Evolutionary conservation across 92 coral and sea anemone species (phyloP).

Genomic region (Desmophyllum pertusum): DNA sequence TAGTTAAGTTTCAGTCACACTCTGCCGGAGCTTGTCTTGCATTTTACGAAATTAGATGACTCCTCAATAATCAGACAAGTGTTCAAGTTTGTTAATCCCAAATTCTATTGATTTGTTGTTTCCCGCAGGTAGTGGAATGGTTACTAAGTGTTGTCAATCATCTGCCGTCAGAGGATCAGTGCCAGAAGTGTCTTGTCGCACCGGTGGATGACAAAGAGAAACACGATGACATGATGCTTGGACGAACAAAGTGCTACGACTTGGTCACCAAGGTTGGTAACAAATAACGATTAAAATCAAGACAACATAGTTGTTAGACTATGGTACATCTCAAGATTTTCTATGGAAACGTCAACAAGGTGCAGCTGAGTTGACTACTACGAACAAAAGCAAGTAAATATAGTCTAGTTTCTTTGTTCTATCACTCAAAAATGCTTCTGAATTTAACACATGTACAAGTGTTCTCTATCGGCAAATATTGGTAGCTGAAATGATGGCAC

Average conservation of each 20-base stretch:
- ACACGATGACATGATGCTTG: slow-evolving; percentile 87
- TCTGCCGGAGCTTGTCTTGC: too few relatives aligned
- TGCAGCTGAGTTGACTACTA: too few relatives aligned
- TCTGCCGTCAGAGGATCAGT: slow-evolving; percentile 96
- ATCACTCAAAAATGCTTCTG: neutral
- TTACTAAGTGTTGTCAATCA: slow-evolving; percentile 87
- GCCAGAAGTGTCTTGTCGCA: slow-evolving; percentile 95
- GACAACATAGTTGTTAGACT: too few relatives aligned
- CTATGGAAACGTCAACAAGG: neutral
- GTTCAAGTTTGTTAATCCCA: neutral
- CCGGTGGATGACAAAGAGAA: slow-evolving; percentile 97
- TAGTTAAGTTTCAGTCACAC: too few relatives aligned
- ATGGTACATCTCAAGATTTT: too few relatives aligned
- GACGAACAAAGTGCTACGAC: slow-evolving; percentile 97
- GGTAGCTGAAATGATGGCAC: neutral
- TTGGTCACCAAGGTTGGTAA: slow-evolving; percentile 88
- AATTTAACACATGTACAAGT: too few relatives aligned
- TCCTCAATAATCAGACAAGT: neutral
- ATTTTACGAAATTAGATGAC: too few relatives aligned
- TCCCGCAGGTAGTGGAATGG: slow-evolving; percentile 85
- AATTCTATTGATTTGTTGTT: neutral
- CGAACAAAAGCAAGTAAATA: neutral
- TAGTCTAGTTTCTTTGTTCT: neutral
- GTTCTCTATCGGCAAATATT: too few relatives aligned
- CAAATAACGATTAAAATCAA: neutral